phyloP scores from a whole-genome alignment of 2,113 vertebrate species.

The Axis porcinus region DNA sequence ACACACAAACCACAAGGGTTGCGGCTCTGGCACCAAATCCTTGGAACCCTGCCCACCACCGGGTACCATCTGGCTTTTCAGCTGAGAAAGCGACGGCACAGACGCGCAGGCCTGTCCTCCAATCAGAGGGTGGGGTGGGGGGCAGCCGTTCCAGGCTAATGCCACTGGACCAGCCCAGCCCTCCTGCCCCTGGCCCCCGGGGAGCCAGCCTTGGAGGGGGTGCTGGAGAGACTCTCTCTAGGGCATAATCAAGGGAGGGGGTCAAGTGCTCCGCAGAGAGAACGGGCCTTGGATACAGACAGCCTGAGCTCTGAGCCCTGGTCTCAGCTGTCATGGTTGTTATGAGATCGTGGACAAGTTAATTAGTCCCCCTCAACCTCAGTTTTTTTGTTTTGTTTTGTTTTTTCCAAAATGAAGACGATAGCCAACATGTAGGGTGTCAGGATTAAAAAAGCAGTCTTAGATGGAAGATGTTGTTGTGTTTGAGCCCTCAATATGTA shows the following conservation, averaged over 20 bases:
- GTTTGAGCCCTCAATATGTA: not conserved
- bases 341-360: not conserved
- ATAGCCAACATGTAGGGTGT: too few relatives aligned
- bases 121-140: not conserved
- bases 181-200: not conserved
- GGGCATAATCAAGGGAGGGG: not conserved
- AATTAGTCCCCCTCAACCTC: not conserved
- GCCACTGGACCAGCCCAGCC: not conserved
- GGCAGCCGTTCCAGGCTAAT: not conserved
- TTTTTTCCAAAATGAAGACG: not conserved
- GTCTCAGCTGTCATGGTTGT: not conserved
- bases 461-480: too few relatives aligned
- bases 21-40: constrained; percentile 33
- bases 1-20: constrained; percentile 6
- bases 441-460: not conserved
- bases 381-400: not conserved
- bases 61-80: constrained; percentile 60
- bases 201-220: not conserved
- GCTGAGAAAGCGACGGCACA: constrained; percentile 26
- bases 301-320: not conserved
- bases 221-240: not conserved
- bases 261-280: not conserved
- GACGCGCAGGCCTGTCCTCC: not conserved
- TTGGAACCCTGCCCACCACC: constrained; percentile 56
- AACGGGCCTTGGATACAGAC: not conserved